Base-by-base conservation (phyloP, 2,888 invertebrate genomes). In the Formica aserva region DNA sequence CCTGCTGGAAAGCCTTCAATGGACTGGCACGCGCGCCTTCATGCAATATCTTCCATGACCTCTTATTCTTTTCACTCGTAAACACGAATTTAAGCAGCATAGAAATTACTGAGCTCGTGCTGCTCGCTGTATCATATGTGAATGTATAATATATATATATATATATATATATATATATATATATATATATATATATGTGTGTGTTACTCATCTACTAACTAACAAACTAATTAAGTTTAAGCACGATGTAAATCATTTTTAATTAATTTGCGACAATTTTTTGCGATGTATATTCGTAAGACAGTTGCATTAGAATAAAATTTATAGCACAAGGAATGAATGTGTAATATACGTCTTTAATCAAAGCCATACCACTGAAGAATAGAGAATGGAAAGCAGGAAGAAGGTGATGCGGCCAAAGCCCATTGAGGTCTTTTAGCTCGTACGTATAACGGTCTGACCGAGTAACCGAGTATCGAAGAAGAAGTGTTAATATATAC, bases 341-440 rank as follows among this genome's bases (percentile, higher is more conserved):
- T n/a, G 6, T 38, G 32, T 38, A 26, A 22, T 32, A 18, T 38
- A 29, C 15, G 3, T 15, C 1, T 22, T 18, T 22, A 45, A 32
- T 74, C 78, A 69, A 32, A 78, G 32, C 29, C 60, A 45, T 63
- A 29, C 9, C 9, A 81, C 38, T 35, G 15, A 80, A 63, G 81
- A 52, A 48, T 52, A 52, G 66, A 78, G 57, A 66, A 80, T 62
- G 82, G 66, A 81, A 83, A 77, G 55, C 77, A 82, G 82, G 67
- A 85, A 72, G 83, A 88, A 69, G 88, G 66, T 82, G 88, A 91
- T 86, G 86, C 88, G 91, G 91, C 89, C 88, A 82, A 83, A 92
- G 91, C 90, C 90, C 92, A 94, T 94, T 92, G 92, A 94, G 92
- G 93, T 92, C 92, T 93, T 89, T 85, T 89, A 87, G 86, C 91